Evolutionary conservation across 1,140 invertebrate species (phyloP).

Genomic region (Triops cancriformis): DNA sequence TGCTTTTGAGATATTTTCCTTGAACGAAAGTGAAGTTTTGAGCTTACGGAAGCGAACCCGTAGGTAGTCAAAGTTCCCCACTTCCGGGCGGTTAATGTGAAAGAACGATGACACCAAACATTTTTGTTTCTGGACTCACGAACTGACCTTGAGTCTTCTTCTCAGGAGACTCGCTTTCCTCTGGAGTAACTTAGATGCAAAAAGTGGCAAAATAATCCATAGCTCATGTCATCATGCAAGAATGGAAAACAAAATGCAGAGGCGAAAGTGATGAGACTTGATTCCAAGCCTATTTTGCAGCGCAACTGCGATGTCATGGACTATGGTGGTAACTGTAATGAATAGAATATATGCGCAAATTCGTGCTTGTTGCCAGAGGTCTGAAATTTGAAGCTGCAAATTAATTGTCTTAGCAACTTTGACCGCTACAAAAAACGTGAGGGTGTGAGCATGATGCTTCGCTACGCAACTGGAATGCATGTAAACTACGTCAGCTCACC

Average conservation of each 20-base stretch:
- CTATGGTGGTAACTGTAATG: background rate
- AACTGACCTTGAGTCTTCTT: background rate
- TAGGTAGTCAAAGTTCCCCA: background rate
- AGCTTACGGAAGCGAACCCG: background rate
- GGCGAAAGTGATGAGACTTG: too few species aligned
- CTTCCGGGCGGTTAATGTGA: background rate
- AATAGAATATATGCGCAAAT: background rate
- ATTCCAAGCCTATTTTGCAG: too few species aligned
- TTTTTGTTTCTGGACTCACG: background rate
- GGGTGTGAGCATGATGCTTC: too few species aligned
- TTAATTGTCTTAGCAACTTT: too few species aligned
- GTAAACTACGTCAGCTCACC: too few species aligned
- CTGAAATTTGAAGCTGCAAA: too few species aligned
- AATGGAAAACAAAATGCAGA: too few species aligned
- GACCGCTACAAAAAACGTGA: too few species aligned
- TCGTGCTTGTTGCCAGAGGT: background rate
- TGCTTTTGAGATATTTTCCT: background rate
- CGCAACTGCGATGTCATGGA: too few species aligned
- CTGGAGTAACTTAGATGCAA: background rate
- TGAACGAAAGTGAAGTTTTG: background rate
- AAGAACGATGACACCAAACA: background rate
- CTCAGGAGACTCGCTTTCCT: background rate
- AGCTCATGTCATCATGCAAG: background rate
- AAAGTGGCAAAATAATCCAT: background rate
- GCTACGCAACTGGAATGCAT: too few species aligned